Conservation (phyloP, 2,888 invertebrate species). For the Mimas tiliae region DNA sequence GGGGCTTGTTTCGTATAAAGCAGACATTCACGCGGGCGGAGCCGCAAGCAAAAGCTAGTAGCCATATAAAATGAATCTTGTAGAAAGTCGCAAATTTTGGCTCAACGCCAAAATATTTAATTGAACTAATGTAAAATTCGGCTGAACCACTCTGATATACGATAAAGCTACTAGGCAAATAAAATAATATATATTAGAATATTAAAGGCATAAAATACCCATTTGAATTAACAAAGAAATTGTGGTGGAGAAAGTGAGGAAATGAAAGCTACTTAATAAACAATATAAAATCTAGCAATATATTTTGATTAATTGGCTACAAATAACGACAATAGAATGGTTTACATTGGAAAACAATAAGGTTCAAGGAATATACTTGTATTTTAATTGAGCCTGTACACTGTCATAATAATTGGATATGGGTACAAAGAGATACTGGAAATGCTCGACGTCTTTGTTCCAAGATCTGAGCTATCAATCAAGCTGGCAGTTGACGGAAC, state of each 20-base stretch:
- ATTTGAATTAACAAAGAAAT: too few relatives aligned
- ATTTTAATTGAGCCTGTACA: slow-evolving; percentile 44
- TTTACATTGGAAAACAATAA: slow-evolving; percentile 1
- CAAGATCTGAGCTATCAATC: slow-evolving; percentile 67
- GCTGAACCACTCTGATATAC: neutral
- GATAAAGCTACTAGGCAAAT: too few relatives aligned
- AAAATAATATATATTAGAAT: too few relatives aligned
- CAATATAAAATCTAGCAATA: too few relatives aligned
- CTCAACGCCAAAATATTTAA: slow-evolving; percentile 38
- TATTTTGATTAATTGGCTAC: neutral
- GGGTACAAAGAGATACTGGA: slow-evolving; percentile 48
- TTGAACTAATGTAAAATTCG: slow-evolving; percentile 2
- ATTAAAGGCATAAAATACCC: too few relatives aligned
- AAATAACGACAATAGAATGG: slow-evolving; percentile 17
- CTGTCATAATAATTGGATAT: slow-evolving; percentile 62
- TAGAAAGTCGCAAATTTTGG: slow-evolving; percentile 40
- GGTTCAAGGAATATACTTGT: slow-evolving; percentile 14
- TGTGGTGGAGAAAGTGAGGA: too few relatives aligned
- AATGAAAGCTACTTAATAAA: too few relatives aligned
- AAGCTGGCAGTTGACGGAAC: slow-evolving; percentile 71
- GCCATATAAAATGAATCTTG: neutral
- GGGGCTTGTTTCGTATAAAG: too few relatives aligned
- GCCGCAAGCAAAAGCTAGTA: too few relatives aligned
- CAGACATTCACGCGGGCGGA: too few relatives aligned
- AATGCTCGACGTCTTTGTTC: slow-evolving; percentile 54